Evolutionary conservation across 2,888 invertebrate genomes (phyloP).

Genomic region (Calameuta filiformis): DNA sequence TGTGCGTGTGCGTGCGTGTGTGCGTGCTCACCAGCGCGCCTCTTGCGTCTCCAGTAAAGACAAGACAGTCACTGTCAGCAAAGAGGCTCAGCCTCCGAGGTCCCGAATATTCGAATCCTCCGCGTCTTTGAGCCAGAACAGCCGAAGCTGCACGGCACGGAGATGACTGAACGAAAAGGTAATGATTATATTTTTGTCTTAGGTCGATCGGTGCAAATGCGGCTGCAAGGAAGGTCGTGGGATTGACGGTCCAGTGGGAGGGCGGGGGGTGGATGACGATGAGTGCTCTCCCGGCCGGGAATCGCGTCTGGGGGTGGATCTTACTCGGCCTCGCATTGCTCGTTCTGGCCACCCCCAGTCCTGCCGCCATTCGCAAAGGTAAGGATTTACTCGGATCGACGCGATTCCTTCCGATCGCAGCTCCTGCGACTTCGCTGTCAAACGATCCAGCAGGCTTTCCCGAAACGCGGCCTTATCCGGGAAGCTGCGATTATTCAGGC

Average conservation of each 20-base stretch:
- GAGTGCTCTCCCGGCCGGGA: constrained; percentile 31
- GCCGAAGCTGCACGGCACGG: too few species aligned
- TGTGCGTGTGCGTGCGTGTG: neutral
- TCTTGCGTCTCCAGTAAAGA: too few species aligned
- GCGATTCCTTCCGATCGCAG: constrained; percentile 22
- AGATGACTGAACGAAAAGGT: too few species aligned
- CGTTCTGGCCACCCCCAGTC: constrained; percentile 59
- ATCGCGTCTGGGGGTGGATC: constrained; percentile 44
- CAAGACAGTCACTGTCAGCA: too few species aligned
- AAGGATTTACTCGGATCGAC: constrained; percentile 37
- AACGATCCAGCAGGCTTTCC: too few species aligned
- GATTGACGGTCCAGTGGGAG: constrained; percentile 51
- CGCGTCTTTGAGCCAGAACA: too few species aligned
- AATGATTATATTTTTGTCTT: neutral
- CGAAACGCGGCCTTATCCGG: too few species aligned
- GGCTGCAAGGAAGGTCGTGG: constrained; percentile 44
- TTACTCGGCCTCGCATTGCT: constrained; percentile 56
- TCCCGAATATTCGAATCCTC: too few species aligned
- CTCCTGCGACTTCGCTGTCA: neutral
- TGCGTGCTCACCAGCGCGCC: too few species aligned
- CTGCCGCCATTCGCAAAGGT: constrained; percentile 62
- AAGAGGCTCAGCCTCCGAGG: too few species aligned
- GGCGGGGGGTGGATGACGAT: constrained; percentile 40
- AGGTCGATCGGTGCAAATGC: constrained; percentile 53
- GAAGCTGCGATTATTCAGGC: too few species aligned